Evolutionary conservation across 2,797 vertebrate species (phyloP).

Genomic region (Poeciliopsis presidionis): DNA sequence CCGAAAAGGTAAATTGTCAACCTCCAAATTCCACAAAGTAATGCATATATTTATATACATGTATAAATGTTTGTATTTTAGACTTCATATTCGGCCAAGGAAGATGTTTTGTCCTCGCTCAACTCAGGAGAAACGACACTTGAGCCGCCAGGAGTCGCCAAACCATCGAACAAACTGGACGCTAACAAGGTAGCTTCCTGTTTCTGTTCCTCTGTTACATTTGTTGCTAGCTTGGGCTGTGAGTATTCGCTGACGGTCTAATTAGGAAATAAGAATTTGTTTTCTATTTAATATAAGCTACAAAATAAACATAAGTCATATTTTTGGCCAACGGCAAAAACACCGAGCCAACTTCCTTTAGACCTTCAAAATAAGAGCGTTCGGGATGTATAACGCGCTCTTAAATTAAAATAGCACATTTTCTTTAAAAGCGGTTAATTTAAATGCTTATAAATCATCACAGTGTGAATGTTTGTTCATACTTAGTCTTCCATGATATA

Average conservation of each 20-base stretch:
- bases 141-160: not conserved
- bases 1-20: not conserved
- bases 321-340: not conserved
- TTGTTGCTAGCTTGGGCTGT: not conserved
- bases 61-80: not conserved
- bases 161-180: not conserved
- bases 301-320: too few species aligned
- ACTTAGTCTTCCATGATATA: not conserved
- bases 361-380: not conserved
- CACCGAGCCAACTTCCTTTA: not conserved
- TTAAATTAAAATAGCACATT: not conserved
- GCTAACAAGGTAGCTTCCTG: not conserved
- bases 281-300: too few species aligned
- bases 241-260: not conserved
- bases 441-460: not conserved
- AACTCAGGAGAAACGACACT: not conserved
- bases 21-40: not conserved
- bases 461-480: not conserved
- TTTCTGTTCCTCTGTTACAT: not conserved
- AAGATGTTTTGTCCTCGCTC: not conserved
- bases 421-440: not conserved
- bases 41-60: not conserved
- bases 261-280: too few species aligned
- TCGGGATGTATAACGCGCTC: rapidly evolving
- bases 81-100: not conserved